Conservation (phyloP, 2,888 invertebrate species). For the Drosophila meridionalis region DNA sequence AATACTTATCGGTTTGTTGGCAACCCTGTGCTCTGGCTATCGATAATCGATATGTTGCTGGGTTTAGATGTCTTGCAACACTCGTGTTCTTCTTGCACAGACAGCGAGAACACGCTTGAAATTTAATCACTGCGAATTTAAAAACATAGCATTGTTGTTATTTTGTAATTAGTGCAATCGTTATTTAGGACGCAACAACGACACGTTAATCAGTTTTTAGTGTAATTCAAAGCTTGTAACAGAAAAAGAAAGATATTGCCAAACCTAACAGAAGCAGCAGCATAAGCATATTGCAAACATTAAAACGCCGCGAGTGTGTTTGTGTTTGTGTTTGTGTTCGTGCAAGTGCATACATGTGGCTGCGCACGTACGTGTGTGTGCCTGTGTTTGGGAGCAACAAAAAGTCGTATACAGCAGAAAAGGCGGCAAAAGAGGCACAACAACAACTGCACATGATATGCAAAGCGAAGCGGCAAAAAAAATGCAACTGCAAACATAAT, state of each 20-base stretch:
- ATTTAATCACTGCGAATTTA: constrained; percentile 34
- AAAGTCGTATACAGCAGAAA: constrained; percentile 71
- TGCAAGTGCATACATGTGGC: constrained; percentile 18
- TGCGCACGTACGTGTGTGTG: constrained; percentile 20
- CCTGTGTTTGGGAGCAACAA: constrained; percentile 55
- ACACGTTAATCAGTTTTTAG: constrained; percentile 33
- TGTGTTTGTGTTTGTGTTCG: constrained; percentile 39
- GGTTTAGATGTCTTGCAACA: constrained; percentile 28
- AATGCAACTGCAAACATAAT: constrained; percentile 76
- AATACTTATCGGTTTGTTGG: constrained; percentile 8
- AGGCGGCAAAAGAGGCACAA: constrained; percentile 69
- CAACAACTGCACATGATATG: constrained; percentile 37
- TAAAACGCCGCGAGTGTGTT: constrained; percentile 50
- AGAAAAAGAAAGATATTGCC: constrained; percentile 24
- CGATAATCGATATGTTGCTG: constrained; percentile 10
- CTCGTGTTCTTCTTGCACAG: constrained; percentile 36
- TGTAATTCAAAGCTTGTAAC: constrained; percentile 46
- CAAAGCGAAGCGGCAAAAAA: constrained; percentile 59
- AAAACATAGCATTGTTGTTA: constrained; percentile 34
- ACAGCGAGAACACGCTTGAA: constrained; percentile 37
- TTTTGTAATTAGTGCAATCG: constrained; percentile 38
- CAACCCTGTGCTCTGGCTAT: constrained; percentile 20
- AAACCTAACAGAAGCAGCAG: constrained; percentile 45
- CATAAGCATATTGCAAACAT: constrained; percentile 53
- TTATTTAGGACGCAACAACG: constrained; percentile 34